Evolutionary conservation across 2,888 invertebrate species (phyloP), one percentile per base, ranked within the genome.

Genomic region (Thecocarcelia acutangulata): DNA sequence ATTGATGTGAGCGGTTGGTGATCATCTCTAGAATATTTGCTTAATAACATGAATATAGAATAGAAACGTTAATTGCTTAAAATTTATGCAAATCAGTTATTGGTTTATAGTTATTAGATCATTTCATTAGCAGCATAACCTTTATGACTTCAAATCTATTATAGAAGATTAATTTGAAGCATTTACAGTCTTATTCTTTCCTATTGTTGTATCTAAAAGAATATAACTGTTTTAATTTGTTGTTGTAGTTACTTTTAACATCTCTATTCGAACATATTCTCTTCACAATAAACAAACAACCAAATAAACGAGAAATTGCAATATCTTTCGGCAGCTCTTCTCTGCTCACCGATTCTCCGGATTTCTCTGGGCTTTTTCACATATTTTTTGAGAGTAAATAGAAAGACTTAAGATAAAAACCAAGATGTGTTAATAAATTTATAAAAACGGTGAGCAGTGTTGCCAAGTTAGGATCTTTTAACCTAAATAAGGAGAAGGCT

Each of bases 321-420:
- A n/a, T 13, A 21, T 13, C 40, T 54, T 40, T 13, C 12, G 15
- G 0, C 17, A 40, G 17, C 80, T 79, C 78, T 63, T 66, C 12
- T 19, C 3, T 59, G 17, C 81, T 81, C 81, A 66, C 15, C 19
- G 11, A 13, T 19, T 63, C 72, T 80, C 84, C 54, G 8, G 3
- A 12, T 5, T 21, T 8, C 80, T 83, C 84, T 80, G 52, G 17
- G 8, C 0, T 1, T 5, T 11, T 17, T 12, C n/a, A n/a, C n/a
- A n/a, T n/a, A n/a, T n/a, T 63, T n/a, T 6, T 1, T 11, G 15
- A 52, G 28, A 1, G 12, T 2, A 58, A 84, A 66, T 77, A 80
- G 56, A 84, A 85, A 84, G 84, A 85, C 74, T 85, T 70, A 82
- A 84, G 82, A 69, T n/a, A 69, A 72, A 80, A 84, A 84, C 85